phyloP scores from a whole-genome alignment of 2,113 vertebrate species.

The Chitala chitala region DNA sequence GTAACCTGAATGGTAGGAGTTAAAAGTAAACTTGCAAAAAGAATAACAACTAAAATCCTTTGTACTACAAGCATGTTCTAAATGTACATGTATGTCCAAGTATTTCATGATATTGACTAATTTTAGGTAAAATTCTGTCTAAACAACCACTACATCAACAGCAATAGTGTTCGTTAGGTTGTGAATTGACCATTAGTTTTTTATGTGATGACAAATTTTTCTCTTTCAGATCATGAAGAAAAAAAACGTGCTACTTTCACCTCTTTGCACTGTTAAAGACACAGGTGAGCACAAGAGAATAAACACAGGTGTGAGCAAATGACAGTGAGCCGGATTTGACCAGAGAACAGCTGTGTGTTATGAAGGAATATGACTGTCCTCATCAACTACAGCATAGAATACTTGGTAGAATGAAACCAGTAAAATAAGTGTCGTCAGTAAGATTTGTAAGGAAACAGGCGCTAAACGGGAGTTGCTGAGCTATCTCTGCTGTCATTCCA shows the following conservation, averaged over 20 bases:
- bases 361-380: not conserved
- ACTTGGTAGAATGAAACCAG: too few relatives aligned
- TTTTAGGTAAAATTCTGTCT: too few relatives aligned
- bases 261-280: conserved; percentile 40
- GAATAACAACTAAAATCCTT: too few relatives aligned
- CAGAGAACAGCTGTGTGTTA: not conserved
- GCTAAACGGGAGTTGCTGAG: not conserved
- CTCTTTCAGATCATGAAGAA: conserved; percentile 39
- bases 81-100: too few relatives aligned
- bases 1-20: too few relatives aligned
- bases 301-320: not conserved
- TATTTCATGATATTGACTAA: too few relatives aligned
- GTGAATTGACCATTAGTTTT: not conserved
- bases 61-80: too few relatives aligned
- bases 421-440: not conserved
- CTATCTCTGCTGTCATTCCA: not conserved
- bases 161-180: not conserved
- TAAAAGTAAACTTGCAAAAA: too few relatives aligned
- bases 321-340: too few relatives aligned
- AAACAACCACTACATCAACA: not conserved
- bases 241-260: conserved; percentile 27
- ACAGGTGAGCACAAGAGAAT: not conserved
- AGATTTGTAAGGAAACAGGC: not conserved
- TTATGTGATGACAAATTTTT: not conserved
- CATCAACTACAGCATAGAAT: not conserved